Conservation (phyloP, 2,888 invertebrate species). For the Xanthorhoe designata region DNA sequence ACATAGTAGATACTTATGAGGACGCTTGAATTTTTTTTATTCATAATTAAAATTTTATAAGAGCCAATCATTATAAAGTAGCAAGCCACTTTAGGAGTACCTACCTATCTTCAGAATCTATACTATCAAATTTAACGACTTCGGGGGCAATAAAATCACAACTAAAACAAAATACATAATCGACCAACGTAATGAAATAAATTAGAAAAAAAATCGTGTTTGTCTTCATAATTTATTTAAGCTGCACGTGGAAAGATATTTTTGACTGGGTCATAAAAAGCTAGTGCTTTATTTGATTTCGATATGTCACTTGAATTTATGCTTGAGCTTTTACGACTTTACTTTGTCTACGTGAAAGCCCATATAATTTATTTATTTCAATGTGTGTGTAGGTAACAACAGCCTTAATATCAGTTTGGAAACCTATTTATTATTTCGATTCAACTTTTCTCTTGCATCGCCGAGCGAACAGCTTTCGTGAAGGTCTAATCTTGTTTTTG, state of each 20-base stretch:
- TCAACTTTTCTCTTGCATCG: slow-evolving; percentile 23
- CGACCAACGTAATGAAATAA: neutral
- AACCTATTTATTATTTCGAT: slow-evolving; percentile 15
- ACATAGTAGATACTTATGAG: too few species aligned
- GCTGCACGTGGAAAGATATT: slow-evolving; percentile 31
- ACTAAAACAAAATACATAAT: slow-evolving; percentile 1
- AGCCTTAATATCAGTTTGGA: neutral
- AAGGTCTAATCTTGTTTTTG: slow-evolving; percentile 32
- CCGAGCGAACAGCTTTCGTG: slow-evolving; percentile 26
- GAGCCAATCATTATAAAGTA: slow-evolving; percentile 4
- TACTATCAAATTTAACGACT: slow-evolving; percentile 6
- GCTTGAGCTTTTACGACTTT: slow-evolving; percentile 26
- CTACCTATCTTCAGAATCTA: neutral
- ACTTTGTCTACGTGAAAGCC: slow-evolving; percentile 15
- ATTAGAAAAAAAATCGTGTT: slow-evolving; percentile 13
- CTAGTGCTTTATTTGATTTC: slow-evolving; percentile 22
- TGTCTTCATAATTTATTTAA: slow-evolving; percentile 33
- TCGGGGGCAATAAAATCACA: slow-evolving; percentile 5
- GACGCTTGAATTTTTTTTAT: neutral
- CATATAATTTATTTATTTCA: neutral
- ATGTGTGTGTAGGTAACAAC: neutral
- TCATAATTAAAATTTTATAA: neutral
- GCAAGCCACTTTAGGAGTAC: neutral
- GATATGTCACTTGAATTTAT: slow-evolving; percentile 25
- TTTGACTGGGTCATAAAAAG: slow-evolving; percentile 27